Conservation (phyloP, 2,888 invertebrate species). For the Linnaemya vulpina region DNA sequence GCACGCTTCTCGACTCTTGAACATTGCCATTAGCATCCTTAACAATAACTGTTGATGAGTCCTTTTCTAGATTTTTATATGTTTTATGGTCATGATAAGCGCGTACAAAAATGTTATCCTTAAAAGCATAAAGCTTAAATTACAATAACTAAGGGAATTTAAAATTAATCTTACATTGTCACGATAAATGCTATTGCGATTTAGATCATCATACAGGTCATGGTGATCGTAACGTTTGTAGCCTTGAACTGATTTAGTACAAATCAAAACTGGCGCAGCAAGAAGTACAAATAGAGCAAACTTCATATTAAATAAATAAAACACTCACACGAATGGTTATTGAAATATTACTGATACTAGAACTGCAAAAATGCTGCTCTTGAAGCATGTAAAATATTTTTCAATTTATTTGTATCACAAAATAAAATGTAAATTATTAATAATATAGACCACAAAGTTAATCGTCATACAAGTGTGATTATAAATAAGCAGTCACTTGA, state of each 20-base stretch:
- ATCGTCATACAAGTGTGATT: background rate
- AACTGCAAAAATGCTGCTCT: background rate
- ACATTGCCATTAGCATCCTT: constrained; percentile 44
- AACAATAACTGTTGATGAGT: constrained; percentile 16
- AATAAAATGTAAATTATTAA: background rate
- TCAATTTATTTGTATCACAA: background rate
- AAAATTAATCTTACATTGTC: constrained; percentile 41
- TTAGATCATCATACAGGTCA: background rate
- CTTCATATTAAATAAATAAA: constrained; percentile 27
- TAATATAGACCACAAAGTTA: background rate
- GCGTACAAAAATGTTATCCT: constrained; percentile 22
- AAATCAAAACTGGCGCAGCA: constrained; percentile 22
- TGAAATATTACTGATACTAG: background rate
- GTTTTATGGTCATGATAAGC: constrained; percentile 8
- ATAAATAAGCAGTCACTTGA: background rate
- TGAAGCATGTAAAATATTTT: background rate
- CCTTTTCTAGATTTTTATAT: constrained; percentile 37
- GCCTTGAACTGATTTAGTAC: constrained; percentile 4
- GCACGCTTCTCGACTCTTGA: constrained; percentile 4
- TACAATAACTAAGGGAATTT: background rate
- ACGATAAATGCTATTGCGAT: constrained; percentile 40
- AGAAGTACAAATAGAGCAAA: constrained; percentile 19
- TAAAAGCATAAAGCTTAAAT: background rate
- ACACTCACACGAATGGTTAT: background rate
- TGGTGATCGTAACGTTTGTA: background rate